phyloP scores from a whole-genome alignment of 1,140 invertebrate genomes.

The Hylaeus volcanicus region DNA sequence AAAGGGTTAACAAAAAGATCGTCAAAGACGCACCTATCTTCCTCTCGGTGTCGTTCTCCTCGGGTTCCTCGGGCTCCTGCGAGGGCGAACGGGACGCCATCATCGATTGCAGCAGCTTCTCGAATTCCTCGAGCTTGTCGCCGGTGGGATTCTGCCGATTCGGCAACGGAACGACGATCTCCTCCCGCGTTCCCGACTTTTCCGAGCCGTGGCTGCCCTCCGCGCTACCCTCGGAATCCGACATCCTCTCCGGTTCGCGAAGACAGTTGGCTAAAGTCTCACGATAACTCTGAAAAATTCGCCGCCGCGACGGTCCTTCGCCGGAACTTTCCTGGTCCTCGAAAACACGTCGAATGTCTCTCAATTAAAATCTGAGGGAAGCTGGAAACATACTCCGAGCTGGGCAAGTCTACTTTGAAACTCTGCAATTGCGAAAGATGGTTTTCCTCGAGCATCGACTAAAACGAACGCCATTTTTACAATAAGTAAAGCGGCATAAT shows the following conservation, averaged over 20 bases:
- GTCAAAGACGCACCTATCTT: constrained; percentile 46
- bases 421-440: too few relatives aligned
- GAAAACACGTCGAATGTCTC: neutral
- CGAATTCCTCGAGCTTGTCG: constrained; percentile 76
- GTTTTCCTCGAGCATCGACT: too few relatives aligned
- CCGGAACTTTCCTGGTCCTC: neutral
- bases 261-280: constrained; percentile 16
- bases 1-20: neutral
- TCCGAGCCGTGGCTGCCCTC: constrained; percentile 50
- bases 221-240: constrained; percentile 70
- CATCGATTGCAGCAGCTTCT: constrained; percentile 75
- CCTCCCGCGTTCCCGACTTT: constrained; percentile 57
- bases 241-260: constrained; percentile 62
- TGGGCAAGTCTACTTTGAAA: too few relatives aligned
- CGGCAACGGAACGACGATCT: constrained; percentile 43
- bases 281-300: constrained; percentile 13
- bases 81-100: constrained; percentile 67
- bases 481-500: too few relatives aligned
- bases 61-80: constrained; percentile 65
- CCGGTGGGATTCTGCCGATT: constrained; percentile 59
- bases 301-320: too few relatives aligned
- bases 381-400: too few relatives aligned
- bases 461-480: too few relatives aligned
- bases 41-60: constrained; percentile 60
- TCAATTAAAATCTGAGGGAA: neutral